Evolutionary conservation across 2,797 vertebrate genomes (phyloP).

Genomic region (Xenentodon cancila): DNA sequence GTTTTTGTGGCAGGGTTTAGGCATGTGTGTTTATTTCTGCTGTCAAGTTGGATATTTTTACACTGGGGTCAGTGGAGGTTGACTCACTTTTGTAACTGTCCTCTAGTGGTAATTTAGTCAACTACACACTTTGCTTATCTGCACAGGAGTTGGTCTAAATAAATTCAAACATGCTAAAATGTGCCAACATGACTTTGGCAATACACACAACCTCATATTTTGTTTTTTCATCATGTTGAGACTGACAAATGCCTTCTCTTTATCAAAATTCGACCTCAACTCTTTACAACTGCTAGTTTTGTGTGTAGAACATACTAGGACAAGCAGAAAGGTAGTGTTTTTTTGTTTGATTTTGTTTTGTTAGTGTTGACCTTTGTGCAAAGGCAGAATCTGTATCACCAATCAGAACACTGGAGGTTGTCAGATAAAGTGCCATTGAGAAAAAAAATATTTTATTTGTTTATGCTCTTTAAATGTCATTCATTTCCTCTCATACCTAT

Average conservation of each 20-base stretch:
- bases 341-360: conserved; percentile 6
- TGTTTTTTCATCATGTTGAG: conserved; percentile 11
- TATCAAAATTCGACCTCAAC: conserved; percentile 3
- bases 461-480: conserved; percentile 74
- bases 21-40: no score
- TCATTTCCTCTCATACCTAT: conserved; percentile 56
- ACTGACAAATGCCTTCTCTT: conserved; percentile 9
- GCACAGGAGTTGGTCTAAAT: no score
- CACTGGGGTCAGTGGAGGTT: no score
- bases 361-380: conserved; percentile 59
- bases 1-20: no score
- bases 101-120: no score
- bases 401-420: conserved; percentile 42
- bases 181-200: neutral
- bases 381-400: conserved; percentile 34
- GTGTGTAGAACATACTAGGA: conserved; percentile 23
- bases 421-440: conserved; percentile 33
- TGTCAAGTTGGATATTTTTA: no score
- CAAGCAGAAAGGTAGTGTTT: conserved; percentile 15
- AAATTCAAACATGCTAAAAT: no score
- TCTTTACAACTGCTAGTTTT: conserved; percentile 23
- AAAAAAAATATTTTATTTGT: conserved; percentile 59
- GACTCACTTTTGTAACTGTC: no score
- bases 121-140: no score
- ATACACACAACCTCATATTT: neutral